Evolutionary conservation across 1,140 invertebrate genomes (phyloP).

Genomic region (Drosophila dunni): DNA sequence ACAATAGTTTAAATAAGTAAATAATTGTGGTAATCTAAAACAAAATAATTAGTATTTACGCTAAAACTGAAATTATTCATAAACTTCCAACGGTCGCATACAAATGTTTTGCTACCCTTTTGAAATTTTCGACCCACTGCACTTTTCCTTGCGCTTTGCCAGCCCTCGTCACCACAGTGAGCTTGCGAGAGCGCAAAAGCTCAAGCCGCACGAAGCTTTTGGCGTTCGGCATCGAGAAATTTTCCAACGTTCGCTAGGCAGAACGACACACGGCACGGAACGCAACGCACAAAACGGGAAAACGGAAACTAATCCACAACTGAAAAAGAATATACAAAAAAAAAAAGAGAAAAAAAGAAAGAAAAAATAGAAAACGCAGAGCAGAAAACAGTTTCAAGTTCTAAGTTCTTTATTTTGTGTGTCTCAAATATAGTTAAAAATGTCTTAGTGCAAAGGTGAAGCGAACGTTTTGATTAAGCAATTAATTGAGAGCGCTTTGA

Average conservation of each 20-base stretch:
- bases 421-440: slow-evolving; percentile 44
- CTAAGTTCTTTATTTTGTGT: slow-evolving; percentile 10
- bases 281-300: slow-evolving; percentile 71
- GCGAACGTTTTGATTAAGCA: slow-evolving; percentile 77
- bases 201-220: slow-evolving; percentile 30
- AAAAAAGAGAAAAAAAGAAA: slow-evolving; percentile 37
- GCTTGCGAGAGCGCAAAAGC: slow-evolving; percentile 37
- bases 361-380: slow-evolving; percentile 35
- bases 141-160: slow-evolving; percentile 28
- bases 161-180: slow-evolving; percentile 45
- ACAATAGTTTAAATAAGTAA: too few species aligned
- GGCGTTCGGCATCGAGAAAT: slow-evolving; percentile 50
- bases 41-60: too few species aligned
- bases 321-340: slow-evolving; percentile 28
- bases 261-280: slow-evolving; percentile 71
- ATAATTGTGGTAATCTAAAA: too few species aligned
- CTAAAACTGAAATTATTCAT: not conserved
- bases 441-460: slow-evolving; percentile 68
- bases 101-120: slow-evolving; percentile 9
- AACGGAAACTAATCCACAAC: slow-evolving; percentile 51
- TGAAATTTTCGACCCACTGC: slow-evolving; percentile 1
- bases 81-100: slow-evolving; percentile 37
- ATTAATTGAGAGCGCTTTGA: slow-evolving; percentile 67
- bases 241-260: slow-evolving; percentile 66
- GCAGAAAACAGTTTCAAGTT: slow-evolving; percentile 36